A percentile compares a stretch with the other conserved stretches of the same genome.
These are phyloP conservation scores for Synanthedon myopaeformis DNA, from an alignment of 2,888 invertebrate species.

Conservation along the genomic window DNA sequence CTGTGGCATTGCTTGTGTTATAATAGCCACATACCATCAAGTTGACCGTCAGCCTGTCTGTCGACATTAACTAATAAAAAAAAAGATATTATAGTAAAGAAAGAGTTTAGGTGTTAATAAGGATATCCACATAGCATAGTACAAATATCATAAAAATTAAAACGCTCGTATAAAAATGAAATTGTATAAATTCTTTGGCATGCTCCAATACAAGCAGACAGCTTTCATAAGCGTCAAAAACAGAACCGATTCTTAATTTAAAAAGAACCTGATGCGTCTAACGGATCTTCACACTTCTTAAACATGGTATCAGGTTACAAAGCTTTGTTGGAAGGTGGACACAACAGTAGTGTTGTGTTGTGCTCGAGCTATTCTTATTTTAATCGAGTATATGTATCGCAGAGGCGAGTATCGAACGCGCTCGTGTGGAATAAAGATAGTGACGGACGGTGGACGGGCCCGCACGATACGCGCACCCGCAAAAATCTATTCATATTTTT, in stretches of 20 bases:
- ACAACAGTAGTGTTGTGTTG: slow-evolving; percentile 54
- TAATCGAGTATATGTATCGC: slow-evolving; percentile 59
- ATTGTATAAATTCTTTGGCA: too few species aligned
- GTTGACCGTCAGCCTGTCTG: too few species aligned
- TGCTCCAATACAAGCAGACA: too few species aligned
- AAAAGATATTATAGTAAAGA: too few species aligned
- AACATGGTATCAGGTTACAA: slow-evolving; percentile 23
- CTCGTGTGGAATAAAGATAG: slow-evolving; percentile 65
- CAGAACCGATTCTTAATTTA: slow-evolving; percentile 1
- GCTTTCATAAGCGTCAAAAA: too few species aligned
- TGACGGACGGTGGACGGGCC: slow-evolving; percentile 53
- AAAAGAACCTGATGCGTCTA: slow-evolving; percentile 6
- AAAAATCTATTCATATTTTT: slow-evolving; percentile 57
- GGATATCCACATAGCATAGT: too few species aligned
- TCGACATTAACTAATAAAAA: too few species aligned
- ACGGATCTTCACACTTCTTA: slow-evolving; percentile 14
- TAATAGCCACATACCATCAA: too few species aligned
- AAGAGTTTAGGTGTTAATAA: too few species aligned
- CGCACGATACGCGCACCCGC: slow-evolving; percentile 29
- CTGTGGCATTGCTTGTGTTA: too few species aligned
- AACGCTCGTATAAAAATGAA: too few species aligned
- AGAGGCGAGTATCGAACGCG: slow-evolving; percentile 41
- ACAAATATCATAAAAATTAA: too few species aligned
- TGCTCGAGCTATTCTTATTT: slow-evolving; percentile 59
- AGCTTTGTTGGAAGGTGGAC: slow-evolving; percentile 35